phyloP scores from a whole-genome alignment of 2,797 vertebrate genomes.

The Cuniculus paca region DNA sequence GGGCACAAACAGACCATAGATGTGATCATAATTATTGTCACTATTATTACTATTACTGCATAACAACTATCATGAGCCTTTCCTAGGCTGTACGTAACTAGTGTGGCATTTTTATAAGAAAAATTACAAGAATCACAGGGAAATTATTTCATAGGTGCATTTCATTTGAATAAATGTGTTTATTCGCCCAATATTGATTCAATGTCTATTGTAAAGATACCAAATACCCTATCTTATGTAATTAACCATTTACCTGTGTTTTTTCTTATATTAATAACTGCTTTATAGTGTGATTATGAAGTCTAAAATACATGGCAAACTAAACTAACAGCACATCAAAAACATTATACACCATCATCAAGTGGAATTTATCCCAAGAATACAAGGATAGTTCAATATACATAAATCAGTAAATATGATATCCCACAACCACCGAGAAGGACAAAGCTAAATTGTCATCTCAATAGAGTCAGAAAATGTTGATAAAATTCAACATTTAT shows the following conservation, averaged over 20 bases:
- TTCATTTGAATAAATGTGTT: slow-evolving; percentile 6
- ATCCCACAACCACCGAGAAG: neutral
- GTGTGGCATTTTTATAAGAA: neutral
- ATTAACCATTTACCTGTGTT: neutral
- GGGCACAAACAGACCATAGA: neutral
- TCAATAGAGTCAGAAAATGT: neutral
- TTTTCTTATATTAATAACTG: slow-evolving; percentile 22
- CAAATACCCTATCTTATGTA: neutral
- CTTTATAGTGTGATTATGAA: neutral
- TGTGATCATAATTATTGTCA: neutral
- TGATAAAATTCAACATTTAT: neutral
- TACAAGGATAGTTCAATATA: neutral
- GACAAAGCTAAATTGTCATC: neutral
- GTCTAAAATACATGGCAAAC: neutral
- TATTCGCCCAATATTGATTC: slow-evolving; percentile 23
- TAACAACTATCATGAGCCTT: neutral
- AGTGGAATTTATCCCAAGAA: neutral
- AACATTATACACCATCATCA: neutral
- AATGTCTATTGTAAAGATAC: neutral
- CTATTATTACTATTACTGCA: neutral
- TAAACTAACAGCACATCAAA: slow-evolving; percentile 5
- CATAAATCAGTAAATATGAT: neutral
- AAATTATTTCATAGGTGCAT: neutral
- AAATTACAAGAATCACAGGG: slow-evolving; percentile 33
- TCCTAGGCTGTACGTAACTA: neutral